Base-by-base conservation (phyloP, 2,888 invertebrate genomes). In the Synanthedon tipuliformis region DNA sequence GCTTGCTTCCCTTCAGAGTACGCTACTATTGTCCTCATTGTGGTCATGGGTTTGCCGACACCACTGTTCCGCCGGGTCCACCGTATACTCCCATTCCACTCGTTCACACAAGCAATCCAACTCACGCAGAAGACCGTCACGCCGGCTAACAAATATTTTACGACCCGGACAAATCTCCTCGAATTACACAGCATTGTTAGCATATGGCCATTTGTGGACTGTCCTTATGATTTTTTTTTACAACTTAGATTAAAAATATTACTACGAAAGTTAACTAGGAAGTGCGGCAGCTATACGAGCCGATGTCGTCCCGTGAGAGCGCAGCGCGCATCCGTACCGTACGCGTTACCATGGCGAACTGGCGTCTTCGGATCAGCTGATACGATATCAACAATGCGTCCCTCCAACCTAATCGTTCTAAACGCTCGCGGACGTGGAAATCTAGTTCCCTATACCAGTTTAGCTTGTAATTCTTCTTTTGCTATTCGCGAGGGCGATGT, bases 11-110 rank as follows among this genome's bases (percentile, higher is more conserved):
- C 86, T 66, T 89, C 89, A 40, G 90, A 90, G 74, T 90, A 90
- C 16, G 88, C 90, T 59, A 90, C 88, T 60, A 90, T 89, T 56
- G 90, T 90, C 65, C 84, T 84, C 78, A 90, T 88, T 55, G 87
- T 87, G 34, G 86, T 66, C 56, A 71, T 58, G 50, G 61, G 57
- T 1, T 54, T 56, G 7, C 60, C 62, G 52, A 60, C 55, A 12
- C 58, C 60, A 16, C 48, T n/a, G n/a, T 61, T 69, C 15, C 68
- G 62, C 53, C 59, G 67, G 53, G 66, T 68, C 81, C 81, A 79
- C 18, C 68, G 70, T 56, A 73, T 69, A 53, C 73, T 71, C 4
- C 72, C 57, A 60, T 77, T 77, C 86, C 86, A 86, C 62, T 83
- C 79, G 61, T 68, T 80, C 57, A 86, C 79, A 64, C 78, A 74